These are phyloP conservation scores for Argyresthia albistria DNA, from an alignment of 2,888 invertebrate genomes.

Conservation along the genomic window DNA sequence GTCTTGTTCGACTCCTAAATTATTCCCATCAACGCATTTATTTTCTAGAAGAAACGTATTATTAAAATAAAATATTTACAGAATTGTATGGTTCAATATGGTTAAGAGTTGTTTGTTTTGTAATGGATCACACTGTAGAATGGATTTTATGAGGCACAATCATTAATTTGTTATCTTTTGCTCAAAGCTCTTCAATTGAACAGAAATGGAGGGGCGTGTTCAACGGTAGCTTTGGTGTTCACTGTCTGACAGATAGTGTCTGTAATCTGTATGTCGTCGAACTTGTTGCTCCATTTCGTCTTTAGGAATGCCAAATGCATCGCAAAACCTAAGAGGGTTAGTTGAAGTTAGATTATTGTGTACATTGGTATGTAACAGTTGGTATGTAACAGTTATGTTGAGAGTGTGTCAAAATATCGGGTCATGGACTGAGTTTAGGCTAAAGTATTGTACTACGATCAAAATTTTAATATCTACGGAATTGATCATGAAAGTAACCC, in stretches of 20 bases:
- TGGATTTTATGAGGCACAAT: not conserved
- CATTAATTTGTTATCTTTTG: not conserved
- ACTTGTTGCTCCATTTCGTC: too few species aligned
- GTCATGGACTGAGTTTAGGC: conserved; percentile 49
- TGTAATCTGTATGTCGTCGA: too few species aligned
- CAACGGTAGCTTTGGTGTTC: too few species aligned
- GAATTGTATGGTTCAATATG: not conserved
- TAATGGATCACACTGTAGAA: not conserved
- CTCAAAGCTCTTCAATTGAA: not conserved
- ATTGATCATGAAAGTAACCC: conserved; percentile 29
- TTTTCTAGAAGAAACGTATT: conserved; percentile 9
- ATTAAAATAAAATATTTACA: not conserved
- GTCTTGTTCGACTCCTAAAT: conserved; percentile 16
- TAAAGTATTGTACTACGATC: conserved; percentile 22
- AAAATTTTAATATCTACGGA: conserved; percentile 25
- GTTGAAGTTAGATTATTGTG: too few species aligned
- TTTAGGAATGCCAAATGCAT: too few species aligned
- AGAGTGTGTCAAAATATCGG: conserved; percentile 24
- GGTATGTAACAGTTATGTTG: not conserved
- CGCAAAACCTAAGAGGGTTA: too few species aligned
- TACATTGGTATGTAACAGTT: too few species aligned
- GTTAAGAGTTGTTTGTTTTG: not conserved
- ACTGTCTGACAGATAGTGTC: too few species aligned
- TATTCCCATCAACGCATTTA: conserved; percentile 30
- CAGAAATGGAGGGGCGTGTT: not conserved